Percentiles rank a stretch among this genome's conserved stretches.
Conservation (phyloP, 1,140 invertebrate genomes). For the Caligus rogercresseyi region DNA sequence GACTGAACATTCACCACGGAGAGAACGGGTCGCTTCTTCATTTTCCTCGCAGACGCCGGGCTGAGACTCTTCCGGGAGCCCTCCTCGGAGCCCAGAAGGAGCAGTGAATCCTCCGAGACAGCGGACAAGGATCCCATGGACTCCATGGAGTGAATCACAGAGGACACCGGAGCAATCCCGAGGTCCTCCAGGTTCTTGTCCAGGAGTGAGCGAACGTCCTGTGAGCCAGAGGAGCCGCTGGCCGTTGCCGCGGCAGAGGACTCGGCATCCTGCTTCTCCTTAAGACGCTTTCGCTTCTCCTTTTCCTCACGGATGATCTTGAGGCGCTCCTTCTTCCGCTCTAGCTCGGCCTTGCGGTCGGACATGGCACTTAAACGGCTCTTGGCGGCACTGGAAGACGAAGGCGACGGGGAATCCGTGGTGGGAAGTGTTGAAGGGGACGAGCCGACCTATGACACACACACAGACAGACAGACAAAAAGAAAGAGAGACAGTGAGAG, state of each 20-base stretch:
- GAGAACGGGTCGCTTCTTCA: constrained; percentile 42
- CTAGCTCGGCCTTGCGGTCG: constrained; percentile 77
- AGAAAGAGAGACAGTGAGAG: too few relatives aligned
- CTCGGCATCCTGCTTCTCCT: constrained; percentile 39
- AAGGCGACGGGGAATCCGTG: not conserved
- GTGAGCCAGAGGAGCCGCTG: not conserved
- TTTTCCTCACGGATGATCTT: constrained; percentile 79
- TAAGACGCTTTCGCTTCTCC: constrained; percentile 58
- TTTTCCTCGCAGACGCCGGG: constrained; percentile 22
- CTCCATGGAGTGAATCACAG: constrained; percentile 7
- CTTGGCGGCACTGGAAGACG: not conserved
- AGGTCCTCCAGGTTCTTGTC: constrained; percentile 12
- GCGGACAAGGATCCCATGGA: constrained; percentile 20
- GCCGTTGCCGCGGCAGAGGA: not conserved
- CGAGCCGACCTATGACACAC: too few relatives aligned
- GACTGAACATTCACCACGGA: constrained; percentile 66
- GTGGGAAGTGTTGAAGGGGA: too few relatives aligned
- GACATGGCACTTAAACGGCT: constrained; percentile 24
- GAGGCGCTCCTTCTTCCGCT: constrained; percentile 80
- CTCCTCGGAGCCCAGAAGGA: constrained; percentile 27
- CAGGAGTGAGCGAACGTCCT: constrained; percentile 8
- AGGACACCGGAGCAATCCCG: constrained; percentile 7
- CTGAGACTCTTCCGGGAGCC: constrained; percentile 22
- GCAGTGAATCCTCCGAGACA: constrained; percentile 1
- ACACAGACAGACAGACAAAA: too few relatives aligned